A percentile compares a stretch with the other conserved stretches of the same genome.
Evolutionary conservation across 2,797 vertebrate genomes (phyloP).

Genomic region (Phalanger gymnotis): DNA sequence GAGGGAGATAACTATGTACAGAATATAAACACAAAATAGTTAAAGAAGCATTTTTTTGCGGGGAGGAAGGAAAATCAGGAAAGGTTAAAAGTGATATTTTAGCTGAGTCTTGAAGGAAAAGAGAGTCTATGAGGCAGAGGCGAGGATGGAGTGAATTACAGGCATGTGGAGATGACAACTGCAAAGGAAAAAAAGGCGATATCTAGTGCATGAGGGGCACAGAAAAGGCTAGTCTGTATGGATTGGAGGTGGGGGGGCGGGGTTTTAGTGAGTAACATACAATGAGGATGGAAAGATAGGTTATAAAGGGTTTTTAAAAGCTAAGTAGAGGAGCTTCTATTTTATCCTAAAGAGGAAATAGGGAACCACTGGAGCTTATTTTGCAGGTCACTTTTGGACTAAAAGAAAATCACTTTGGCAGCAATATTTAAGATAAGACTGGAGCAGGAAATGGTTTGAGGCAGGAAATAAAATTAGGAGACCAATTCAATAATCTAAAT

Average conservation of each 20-base stretch:
- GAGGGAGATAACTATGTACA: no score
- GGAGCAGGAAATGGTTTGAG: background rate
- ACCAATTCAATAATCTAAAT: background rate
- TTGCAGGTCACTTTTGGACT: background rate
- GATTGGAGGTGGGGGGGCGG: background rate
- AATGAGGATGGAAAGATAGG: background rate
- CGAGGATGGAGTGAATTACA: background rate
- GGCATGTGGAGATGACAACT: background rate
- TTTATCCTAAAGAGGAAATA: background rate
- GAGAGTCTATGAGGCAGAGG: background rate
- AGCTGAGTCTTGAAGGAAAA: background rate
- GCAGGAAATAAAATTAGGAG: background rate
- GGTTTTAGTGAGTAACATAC: background rate
- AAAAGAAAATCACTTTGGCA: background rate
- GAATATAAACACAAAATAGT: background rate
- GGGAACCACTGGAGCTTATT: background rate
- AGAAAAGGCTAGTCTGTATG: background rate
- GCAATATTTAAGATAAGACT: background rate
- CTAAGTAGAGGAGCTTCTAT: background rate
- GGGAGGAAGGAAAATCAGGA: background rate
- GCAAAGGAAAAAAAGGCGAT: background rate
- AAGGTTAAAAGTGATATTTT: background rate
- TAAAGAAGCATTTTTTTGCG: background rate
- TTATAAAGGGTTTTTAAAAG: background rate
- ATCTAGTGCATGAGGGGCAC: background rate